Conservation (phyloP, 2,113 vertebrate species). For the Arenaria interpres region DNA sequence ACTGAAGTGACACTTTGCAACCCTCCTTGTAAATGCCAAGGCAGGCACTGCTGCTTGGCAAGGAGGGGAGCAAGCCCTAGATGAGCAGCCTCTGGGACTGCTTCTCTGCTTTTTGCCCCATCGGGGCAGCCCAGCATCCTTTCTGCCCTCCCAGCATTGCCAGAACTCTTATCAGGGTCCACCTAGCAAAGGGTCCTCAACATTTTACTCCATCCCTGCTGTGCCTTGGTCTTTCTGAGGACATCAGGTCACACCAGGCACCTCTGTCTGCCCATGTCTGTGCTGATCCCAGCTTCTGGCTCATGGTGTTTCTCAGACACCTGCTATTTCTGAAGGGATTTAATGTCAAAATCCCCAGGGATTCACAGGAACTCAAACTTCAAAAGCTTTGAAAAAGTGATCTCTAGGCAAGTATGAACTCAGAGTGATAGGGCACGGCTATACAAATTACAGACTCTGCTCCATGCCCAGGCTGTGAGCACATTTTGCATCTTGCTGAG, state of each 20-base stretch:
- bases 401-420: not conserved
- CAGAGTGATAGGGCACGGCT: not conserved
- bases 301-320: not conserved
- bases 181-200: not conserved
- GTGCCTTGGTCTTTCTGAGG: not conserved
- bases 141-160: not conserved
- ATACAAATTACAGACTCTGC: not conserved
- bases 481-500: not conserved
- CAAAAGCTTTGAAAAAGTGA: not conserved
- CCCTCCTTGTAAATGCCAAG: not conserved
- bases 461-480: not conserved
- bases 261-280: accelerated
- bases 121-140: not conserved
- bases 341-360: not conserved
- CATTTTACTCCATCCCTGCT: not conserved
- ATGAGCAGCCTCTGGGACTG: not conserved
- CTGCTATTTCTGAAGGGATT: not conserved
- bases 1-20: not conserved
- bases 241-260: not conserved
- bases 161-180: not conserved
- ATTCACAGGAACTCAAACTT: not conserved
- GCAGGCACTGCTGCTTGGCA: not conserved
- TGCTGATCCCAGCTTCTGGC: not conserved
- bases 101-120: not conserved
- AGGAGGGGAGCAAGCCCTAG: not conserved